phyloP scores from a whole-genome alignment of 1,140 invertebrate species.

The Vanessa tameamea region DNA sequence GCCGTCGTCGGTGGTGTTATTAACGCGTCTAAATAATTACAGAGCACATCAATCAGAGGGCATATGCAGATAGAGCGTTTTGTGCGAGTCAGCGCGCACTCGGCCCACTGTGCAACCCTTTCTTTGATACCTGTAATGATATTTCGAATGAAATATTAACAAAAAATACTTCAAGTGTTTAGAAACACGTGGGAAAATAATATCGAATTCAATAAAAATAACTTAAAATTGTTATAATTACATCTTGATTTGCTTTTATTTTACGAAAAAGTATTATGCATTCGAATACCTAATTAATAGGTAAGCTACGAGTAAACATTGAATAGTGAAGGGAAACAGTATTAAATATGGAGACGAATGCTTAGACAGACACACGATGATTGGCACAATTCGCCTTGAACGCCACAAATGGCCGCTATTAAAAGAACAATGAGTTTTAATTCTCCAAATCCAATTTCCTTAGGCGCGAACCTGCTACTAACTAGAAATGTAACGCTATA shows the following conservation, averaged over 20 bases:
- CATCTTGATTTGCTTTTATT: neutral
- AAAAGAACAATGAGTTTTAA: slow-evolving; percentile 79
- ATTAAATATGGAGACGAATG: neutral
- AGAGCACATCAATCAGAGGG: slow-evolving; percentile 81
- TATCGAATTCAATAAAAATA: neutral
- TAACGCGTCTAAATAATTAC: slow-evolving; percentile 82
- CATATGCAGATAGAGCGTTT: slow-evolving; percentile 78
- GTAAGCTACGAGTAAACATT: no score
- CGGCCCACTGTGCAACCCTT: slow-evolving; percentile 75
- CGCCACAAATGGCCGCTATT: slow-evolving; percentile 75
- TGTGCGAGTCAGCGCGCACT: slow-evolving; percentile 76
- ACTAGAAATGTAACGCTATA: slow-evolving; percentile 59
- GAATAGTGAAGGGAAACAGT: neutral
- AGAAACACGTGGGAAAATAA: slow-evolving; percentile 26
- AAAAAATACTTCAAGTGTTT: slow-evolving; percentile 48
- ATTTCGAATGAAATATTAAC: slow-evolving; percentile 76
- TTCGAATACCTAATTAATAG: neutral
- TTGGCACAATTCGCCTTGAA: slow-evolving; percentile 74
- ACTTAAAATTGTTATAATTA: neutral
- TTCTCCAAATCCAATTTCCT: slow-evolving; percentile 77
- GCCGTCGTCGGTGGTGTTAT: slow-evolving; percentile 79
- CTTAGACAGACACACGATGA: slow-evolving; percentile 55
- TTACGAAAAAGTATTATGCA: neutral
- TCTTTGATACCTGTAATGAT: slow-evolving; percentile 77
- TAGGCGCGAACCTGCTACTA: slow-evolving; percentile 58